Conservation (phyloP, 2,888 invertebrate genomes). For the Dynastes grantii region DNA sequence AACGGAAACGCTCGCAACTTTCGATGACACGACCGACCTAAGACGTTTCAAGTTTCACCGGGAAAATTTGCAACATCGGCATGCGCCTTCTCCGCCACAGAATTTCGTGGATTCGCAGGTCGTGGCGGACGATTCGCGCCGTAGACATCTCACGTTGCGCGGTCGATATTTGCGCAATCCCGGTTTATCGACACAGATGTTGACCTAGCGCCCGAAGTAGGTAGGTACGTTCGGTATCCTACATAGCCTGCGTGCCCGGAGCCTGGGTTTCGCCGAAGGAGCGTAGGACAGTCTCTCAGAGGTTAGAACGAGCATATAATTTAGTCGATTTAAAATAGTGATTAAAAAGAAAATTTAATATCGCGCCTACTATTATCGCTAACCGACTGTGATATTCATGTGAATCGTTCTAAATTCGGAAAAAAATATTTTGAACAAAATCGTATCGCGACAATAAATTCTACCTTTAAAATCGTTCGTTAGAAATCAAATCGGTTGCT, state of each 20-base stretch:
- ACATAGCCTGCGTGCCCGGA: slow-evolving; percentile 26
- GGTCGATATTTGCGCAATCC: slow-evolving; percentile 57
- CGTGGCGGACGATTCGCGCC: slow-evolving; percentile 4
- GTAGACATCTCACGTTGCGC: slow-evolving; percentile 18
- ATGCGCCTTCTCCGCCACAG: background rate
- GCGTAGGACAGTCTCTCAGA: background rate
- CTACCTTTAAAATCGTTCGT: background rate
- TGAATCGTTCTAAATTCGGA: slow-evolving; percentile 20
- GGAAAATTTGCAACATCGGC: slow-evolving; percentile 4
- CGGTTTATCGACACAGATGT: slow-evolving; percentile 64
- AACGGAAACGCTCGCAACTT: background rate
- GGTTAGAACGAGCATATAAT: slow-evolving; percentile 5
- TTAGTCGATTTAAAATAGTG: slow-evolving; percentile 3
- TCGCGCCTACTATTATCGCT: slow-evolving; percentile 2
- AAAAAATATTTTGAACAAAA: slow-evolving; percentile 2
- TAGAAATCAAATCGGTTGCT: slow-evolving; percentile 5
- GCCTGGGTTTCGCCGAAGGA: slow-evolving; percentile 1
- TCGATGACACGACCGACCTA: slow-evolving; percentile 34
- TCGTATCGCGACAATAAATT: slow-evolving; percentile 31
- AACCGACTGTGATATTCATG: slow-evolving; percentile 48
- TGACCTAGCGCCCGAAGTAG: slow-evolving; percentile 61
- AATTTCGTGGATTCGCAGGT: slow-evolving; percentile 16
- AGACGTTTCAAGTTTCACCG: slow-evolving; percentile 16
- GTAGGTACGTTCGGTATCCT: slow-evolving; percentile 27
- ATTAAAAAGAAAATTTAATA: background rate